Conservation (phyloP, 2,113 vertebrate genomes). For the Macaca fascicularis region DNA sequence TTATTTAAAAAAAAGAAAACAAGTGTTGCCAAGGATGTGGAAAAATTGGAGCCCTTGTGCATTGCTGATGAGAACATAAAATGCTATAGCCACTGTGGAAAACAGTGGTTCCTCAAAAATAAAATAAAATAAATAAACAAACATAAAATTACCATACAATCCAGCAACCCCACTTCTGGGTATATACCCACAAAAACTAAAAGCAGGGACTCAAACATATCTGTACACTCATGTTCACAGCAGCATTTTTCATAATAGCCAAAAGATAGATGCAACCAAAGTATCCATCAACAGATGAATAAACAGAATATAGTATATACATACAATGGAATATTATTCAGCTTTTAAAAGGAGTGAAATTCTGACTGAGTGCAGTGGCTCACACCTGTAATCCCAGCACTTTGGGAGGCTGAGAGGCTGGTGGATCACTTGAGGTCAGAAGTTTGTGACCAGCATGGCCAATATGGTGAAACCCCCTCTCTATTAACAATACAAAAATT, state of each 20-base stretch:
- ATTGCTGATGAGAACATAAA: neutral
- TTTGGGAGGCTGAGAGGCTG: no score
- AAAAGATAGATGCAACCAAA: neutral
- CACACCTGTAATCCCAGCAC: no score
- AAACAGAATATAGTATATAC: neutral
- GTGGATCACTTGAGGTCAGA: no score
- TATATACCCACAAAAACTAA: neutral
- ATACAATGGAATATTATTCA: neutral
- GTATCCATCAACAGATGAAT: neutral
- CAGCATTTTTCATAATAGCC: neutral
- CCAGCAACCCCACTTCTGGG: neutral
- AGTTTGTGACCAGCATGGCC: no score
- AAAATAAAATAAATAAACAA: neutral
- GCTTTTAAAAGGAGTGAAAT: neutral
- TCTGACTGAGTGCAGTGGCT: no score
- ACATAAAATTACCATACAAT: neutral
- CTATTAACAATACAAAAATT: no score
- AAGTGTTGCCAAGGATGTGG: neutral
- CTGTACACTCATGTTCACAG: neutral
- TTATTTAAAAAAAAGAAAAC: neutral
- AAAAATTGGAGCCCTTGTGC: neutral
- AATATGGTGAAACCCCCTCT: no score
- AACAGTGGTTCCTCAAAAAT: neutral
- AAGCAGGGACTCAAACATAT: neutral
- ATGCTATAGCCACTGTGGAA: neutral